Evolutionary conservation across 2,888 invertebrate genomes (phyloP).

Genomic region (Tachina grossa): DNA sequence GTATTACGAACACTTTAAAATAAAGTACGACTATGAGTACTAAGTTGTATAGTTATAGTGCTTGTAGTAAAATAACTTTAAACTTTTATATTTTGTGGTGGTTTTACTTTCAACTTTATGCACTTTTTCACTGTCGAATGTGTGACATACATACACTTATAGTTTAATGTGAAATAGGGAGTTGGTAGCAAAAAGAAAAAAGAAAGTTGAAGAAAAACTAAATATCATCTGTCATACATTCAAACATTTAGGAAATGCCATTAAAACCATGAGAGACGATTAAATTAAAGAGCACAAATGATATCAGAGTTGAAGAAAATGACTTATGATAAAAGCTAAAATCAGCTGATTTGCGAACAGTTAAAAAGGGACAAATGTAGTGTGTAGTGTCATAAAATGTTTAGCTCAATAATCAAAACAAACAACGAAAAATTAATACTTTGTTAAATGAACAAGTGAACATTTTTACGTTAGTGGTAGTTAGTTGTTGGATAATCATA

Average conservation of each 20-base stretch:
- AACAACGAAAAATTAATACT: too few species aligned
- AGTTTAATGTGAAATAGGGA: slow-evolving; percentile 27
- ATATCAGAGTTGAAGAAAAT: too few species aligned
- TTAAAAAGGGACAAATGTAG: too few species aligned
- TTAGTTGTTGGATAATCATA: background rate
- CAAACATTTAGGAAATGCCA: slow-evolving; percentile 42
- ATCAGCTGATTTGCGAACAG: too few species aligned
- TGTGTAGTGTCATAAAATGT: too few species aligned
- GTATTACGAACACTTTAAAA: slow-evolving; percentile 63
- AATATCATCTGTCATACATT: slow-evolving; percentile 46
- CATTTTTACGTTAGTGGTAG: background rate
- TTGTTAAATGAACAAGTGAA: too few species aligned
- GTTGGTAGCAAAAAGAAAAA: background rate
- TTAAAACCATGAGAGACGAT: background rate
- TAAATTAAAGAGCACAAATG: background rate
- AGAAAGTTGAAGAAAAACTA: slow-evolving; percentile 17
- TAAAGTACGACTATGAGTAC: slow-evolving; percentile 16
- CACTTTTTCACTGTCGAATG: background rate
- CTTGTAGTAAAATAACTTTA: slow-evolving; percentile 58
- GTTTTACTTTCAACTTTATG: slow-evolving; percentile 18
- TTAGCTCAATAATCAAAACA: too few species aligned
- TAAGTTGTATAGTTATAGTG: slow-evolving; percentile 18
- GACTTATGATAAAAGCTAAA: too few species aligned
- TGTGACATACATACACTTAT: slow-evolving; percentile 7
- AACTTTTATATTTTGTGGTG: slow-evolving; percentile 57